Evolutionary conservation across 2,113 vertebrate genomes (phyloP).

Genomic region (Platichthys flesus): DNA sequence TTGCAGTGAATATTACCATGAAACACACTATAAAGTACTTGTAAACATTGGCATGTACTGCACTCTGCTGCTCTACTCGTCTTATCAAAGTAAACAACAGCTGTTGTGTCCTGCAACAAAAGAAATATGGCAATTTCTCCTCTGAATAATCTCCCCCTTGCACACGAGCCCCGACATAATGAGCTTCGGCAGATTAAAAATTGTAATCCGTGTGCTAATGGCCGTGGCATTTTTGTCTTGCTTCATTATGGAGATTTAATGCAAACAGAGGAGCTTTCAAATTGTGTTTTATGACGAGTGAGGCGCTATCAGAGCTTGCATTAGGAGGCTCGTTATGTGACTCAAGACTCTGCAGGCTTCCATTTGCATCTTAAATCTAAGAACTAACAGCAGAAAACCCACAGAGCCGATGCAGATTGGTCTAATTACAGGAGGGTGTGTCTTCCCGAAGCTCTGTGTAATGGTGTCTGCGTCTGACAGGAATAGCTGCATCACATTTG

Average conservation of each 20-base stretch:
- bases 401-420: slow-evolving; percentile 55
- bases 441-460: slow-evolving; percentile 45
- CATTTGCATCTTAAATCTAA: slow-evolving; percentile 66
- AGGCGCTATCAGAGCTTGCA: slow-evolving; percentile 69
- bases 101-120: slow-evolving; percentile 26
- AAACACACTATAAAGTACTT: not conserved
- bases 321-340: slow-evolving; percentile 65
- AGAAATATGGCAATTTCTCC: slow-evolving; percentile 30
- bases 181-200: slow-evolving; percentile 71
- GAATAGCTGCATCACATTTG: slow-evolving; percentile 51
- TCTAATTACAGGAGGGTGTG: slow-evolving; percentile 58
- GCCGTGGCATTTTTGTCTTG: slow-evolving; percentile 73
- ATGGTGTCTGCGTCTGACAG: slow-evolving; percentile 56
- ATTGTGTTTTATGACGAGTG: slow-evolving; percentile 79
- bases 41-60: not conserved
- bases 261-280: slow-evolving; percentile 69
- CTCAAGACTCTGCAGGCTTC: slow-evolving; percentile 33
- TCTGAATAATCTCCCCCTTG: slow-evolving; percentile 56
- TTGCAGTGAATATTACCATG: not conserved
- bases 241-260: slow-evolving; percentile 80
- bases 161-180: slow-evolving; percentile 59
- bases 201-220: slow-evolving; percentile 74
- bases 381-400: slow-evolving; percentile 48
- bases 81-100: slow-evolving; percentile 48
- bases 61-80: not conserved